These are phyloP conservation scores for Stegastes partitus DNA, from an alignment of 2,113 vertebrate genomes.

Conservation along the genomic window DNA sequence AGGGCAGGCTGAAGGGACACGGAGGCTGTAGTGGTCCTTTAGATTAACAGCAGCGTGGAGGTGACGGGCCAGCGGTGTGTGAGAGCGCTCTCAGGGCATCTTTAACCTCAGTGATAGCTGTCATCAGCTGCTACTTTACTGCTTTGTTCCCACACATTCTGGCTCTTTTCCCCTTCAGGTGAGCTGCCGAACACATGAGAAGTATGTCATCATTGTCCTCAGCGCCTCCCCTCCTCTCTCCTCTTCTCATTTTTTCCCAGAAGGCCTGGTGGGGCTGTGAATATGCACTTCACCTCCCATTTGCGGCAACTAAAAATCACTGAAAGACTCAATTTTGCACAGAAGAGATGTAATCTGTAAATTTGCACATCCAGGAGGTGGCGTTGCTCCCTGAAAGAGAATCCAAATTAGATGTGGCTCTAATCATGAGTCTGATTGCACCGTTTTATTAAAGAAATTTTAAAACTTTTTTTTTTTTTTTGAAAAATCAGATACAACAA, in stretches of 20 bases:
- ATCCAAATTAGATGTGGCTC: too few species aligned
- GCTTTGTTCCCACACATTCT: slow-evolving; percentile 57
- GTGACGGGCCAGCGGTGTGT: neutral
- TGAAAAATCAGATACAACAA: too few species aligned
- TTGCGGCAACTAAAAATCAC: too few species aligned
- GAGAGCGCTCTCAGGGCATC: slow-evolving; percentile 42
- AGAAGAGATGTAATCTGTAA: too few species aligned
- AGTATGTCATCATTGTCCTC: slow-evolving; percentile 13
- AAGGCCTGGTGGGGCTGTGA: neutral
- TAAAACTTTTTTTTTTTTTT: too few species aligned
- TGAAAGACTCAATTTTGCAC: too few species aligned
- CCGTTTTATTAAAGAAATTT: too few species aligned
- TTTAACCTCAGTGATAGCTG: slow-evolving; percentile 30
- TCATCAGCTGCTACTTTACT: slow-evolving; percentile 40
- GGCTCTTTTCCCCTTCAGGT: slow-evolving; percentile 25
- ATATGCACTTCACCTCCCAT: neutral
- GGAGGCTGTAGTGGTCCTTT: slow-evolving; percentile 27
- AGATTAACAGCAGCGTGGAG: slow-evolving; percentile 26
- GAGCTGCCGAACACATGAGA: neutral
- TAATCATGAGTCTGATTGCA: too few species aligned
- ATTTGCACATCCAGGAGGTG: too few species aligned
- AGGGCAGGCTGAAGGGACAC: slow-evolving; percentile 12
- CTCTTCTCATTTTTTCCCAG: neutral
- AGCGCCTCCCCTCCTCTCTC: neutral
- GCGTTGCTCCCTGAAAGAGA: too few species aligned